These are phyloP conservation scores for Zaprionus lachaisei DNA, from an alignment of 1,140 invertebrate species.

Conservation along the genomic window DNA sequence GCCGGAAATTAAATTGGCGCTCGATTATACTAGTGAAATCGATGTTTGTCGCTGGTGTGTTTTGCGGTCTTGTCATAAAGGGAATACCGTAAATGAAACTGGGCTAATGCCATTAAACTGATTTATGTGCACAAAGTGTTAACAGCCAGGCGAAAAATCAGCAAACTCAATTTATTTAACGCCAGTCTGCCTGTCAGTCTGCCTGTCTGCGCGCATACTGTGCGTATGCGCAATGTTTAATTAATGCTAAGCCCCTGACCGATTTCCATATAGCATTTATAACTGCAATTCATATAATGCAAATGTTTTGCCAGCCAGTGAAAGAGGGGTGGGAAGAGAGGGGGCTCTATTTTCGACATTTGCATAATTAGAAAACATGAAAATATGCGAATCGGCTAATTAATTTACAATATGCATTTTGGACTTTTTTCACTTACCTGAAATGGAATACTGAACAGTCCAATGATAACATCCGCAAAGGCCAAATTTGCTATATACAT, in stretches of 20 bases:
- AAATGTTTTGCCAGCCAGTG: conserved; percentile 25
- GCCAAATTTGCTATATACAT: conserved; percentile 93
- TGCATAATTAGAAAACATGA: conserved; percentile 42
- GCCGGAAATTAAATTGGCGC: conserved; percentile 77
- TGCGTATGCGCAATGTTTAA: conserved; percentile 61
- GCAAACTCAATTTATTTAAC: conserved; percentile 53
- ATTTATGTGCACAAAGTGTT: conserved; percentile 62
- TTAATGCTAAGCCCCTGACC: conserved; percentile 28
- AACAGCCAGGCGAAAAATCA: conserved; percentile 49
- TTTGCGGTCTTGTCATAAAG: conserved; percentile 34
- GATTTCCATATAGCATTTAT: conserved; percentile 32
- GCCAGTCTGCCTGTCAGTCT: background rate
- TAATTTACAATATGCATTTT: conserved; percentile 24
- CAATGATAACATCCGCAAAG: conserved; percentile 91
- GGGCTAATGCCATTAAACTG: conserved; percentile 56
- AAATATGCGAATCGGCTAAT: conserved; percentile 18
- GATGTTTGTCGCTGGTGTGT: conserved; percentile 52
- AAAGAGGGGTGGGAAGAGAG: background rate
- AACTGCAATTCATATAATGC: conserved; percentile 31
- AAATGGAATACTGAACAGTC: conserved; percentile 92
- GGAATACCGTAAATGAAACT: conserved; percentile 47
- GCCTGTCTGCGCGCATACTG: conserved; percentile 17
- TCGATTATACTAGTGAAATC: conserved; percentile 47
- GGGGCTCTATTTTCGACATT: conserved; percentile 11
- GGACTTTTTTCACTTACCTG: conserved; percentile 86